Conservation (phyloP, 2,113 vertebrate genomes). For the Cyprinodon brontotheroides region DNA sequence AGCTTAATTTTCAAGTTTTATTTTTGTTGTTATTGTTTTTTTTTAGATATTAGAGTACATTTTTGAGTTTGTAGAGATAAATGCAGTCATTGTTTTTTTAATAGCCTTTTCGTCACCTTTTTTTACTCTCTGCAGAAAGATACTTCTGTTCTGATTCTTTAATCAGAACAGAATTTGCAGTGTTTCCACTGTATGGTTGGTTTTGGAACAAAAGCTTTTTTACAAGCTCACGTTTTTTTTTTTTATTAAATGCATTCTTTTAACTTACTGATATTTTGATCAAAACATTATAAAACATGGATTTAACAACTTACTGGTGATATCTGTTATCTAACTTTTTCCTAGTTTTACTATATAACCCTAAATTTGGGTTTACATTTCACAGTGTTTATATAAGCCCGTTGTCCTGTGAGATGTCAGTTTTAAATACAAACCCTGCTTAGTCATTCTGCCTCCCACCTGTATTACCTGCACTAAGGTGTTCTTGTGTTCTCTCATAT, state of each 20-base stretch:
- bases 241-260: neutral
- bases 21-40: no score
- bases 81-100: neutral
- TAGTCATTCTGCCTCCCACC: constrained; percentile 26
- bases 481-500: constrained; percentile 15
- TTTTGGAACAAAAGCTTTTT: neutral
- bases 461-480: constrained; percentile 25
- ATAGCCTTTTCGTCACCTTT: neutral
- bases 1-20: no score
- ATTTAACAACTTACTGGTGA: neutral
- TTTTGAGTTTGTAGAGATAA: neutral
- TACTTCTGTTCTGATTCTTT: neutral
- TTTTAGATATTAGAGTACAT: neutral
- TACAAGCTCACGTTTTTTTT: no score
- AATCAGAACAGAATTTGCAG: neutral
- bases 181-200: neutral
- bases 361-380: constrained; percentile 12
- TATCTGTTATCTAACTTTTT: neutral
- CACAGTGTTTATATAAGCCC: constrained; percentile 9
- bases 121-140: neutral
- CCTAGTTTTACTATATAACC: constrained; percentile 20
- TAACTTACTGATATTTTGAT: neutral
- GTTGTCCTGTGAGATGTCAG: constrained; percentile 8
- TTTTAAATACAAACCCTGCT: constrained; percentile 19
- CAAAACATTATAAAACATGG: neutral